Percentiles rank a stretch among this genome's conserved stretches.
phyloP scores from a whole-genome alignment of 2,888 invertebrate species.

The Furcula furcula region DNA sequence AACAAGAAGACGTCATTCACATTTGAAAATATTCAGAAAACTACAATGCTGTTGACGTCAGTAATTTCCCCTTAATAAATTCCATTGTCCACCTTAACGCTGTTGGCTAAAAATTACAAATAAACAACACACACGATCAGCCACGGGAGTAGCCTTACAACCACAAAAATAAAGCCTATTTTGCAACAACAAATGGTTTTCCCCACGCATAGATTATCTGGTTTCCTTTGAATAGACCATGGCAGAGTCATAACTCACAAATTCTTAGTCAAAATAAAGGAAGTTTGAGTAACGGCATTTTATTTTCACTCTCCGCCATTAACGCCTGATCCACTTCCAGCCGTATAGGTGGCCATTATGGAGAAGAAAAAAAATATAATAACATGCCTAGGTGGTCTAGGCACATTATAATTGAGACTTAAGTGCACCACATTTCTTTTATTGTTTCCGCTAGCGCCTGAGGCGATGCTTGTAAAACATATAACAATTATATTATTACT shows the following conservation, averaged over 20 bases:
- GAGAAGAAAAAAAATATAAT: neutral
- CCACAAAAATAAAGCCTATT: neutral
- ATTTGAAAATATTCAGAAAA: conserved; percentile 1
- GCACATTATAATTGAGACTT: neutral
- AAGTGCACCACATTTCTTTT: neutral
- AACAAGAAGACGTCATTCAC: too few species aligned
- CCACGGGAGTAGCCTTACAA: neutral
- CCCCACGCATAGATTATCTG: neutral
- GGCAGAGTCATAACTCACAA: neutral
- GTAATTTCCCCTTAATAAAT: conserved; percentile 37
- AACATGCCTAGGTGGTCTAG: neutral
- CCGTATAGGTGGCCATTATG: neutral
- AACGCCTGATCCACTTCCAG: conserved; percentile 13
- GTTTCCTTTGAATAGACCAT: neutral
- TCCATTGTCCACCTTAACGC: conserved; percentile 30
- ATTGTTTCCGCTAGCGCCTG: neutral
- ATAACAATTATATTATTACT: neutral
- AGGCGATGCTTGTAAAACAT: conserved; percentile 2
- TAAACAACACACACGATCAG: neutral
- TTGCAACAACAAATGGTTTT: neutral
- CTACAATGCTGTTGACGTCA: conserved; percentile 27
- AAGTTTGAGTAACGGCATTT: conserved; percentile 16
- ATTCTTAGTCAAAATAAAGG: conserved; percentile 13
- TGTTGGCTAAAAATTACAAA: conserved; percentile 14
- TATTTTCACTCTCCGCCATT: conserved; percentile 20